Evolutionary conservation across 2,888 invertebrate species (phyloP).

Genomic region (Ptilodon capucinus): DNA sequence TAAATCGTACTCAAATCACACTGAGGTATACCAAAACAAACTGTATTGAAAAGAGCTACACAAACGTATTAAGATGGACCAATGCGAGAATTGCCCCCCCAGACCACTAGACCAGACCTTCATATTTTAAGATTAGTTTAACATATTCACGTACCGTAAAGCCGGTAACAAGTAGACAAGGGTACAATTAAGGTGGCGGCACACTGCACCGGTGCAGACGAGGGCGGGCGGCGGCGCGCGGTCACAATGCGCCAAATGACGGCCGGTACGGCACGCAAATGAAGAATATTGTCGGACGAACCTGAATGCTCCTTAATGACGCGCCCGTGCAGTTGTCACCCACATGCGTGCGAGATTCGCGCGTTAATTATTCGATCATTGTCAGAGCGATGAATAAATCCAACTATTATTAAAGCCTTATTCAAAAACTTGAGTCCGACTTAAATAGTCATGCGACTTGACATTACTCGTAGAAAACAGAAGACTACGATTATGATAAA

Average conservation of each 20-base stretch:
- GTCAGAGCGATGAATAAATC: conserved; percentile 30
- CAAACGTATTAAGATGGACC: neutral
- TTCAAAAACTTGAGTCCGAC: neutral
- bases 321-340: conserved; percentile 51
- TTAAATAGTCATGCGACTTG: too few relatives aligned
- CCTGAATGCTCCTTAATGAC: conserved; percentile 80
- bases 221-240: conserved; percentile 51
- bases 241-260: conserved; percentile 80
- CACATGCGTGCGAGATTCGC: conserved; percentile 65
- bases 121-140: conserved; percentile 35
- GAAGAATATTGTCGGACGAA: conserved; percentile 81
- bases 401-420: neutral
- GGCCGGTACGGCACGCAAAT: conserved; percentile 72
- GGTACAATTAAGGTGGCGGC: conserved; percentile 74
- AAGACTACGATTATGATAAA: too few relatives aligned
- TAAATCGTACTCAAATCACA: too few relatives aligned
- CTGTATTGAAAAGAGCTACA: too few relatives aligned
- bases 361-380: conserved; percentile 70
- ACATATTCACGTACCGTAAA: conserved; percentile 32
- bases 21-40: too few relatives aligned
- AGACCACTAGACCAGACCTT: too few relatives aligned
- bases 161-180: conserved; percentile 61
- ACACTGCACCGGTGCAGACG: conserved; percentile 65
- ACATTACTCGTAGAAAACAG: too few relatives aligned
- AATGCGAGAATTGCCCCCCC: conserved; percentile 2